These are phyloP conservation scores for Nesoenas mayeri DNA, from an alignment of 2,113 vertebrate species.

Conservation along the genomic window DNA sequence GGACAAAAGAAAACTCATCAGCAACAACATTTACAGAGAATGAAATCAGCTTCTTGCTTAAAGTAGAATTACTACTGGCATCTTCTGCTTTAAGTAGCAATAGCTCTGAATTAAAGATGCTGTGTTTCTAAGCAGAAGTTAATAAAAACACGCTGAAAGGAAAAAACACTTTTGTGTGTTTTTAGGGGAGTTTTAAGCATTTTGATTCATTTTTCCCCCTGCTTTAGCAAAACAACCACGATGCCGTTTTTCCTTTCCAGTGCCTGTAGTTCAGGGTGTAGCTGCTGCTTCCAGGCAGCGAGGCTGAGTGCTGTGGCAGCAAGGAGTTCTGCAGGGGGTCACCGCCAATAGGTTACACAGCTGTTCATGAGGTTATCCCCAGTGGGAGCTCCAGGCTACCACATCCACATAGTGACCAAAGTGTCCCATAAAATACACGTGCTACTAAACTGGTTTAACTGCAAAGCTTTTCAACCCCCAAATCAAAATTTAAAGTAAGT, in stretches of 20 bases:
- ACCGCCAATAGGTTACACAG: not conserved
- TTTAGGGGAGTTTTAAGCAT: not conserved
- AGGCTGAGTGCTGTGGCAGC: not conserved
- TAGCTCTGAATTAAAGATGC: not conserved
- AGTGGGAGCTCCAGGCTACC: not conserved
- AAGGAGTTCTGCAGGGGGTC: not conserved
- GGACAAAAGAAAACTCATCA: not conserved
- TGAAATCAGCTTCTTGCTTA: not conserved
- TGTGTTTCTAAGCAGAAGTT: not conserved
- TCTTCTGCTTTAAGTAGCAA: not conserved
- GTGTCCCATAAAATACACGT: not conserved
- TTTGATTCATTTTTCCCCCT: not conserved
- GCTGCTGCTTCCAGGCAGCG: not conserved
- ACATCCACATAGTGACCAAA: not conserved
- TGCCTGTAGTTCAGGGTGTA: not conserved
- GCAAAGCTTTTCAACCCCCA: not conserved
- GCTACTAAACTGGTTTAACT: not conserved
- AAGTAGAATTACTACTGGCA: not conserved
- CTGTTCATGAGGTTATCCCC: not conserved
- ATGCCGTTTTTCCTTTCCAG: not conserved
- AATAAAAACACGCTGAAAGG: not conserved
- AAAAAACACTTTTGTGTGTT: not conserved
- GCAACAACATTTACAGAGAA: not conserved
- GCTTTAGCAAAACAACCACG: not conserved
- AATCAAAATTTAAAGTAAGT: not conserved